A percentile compares a stretch with the other conserved stretches of the same genome.
phyloP scores from a whole-genome alignment of 2,888 invertebrate species.

The Tillus elongatus region DNA sequence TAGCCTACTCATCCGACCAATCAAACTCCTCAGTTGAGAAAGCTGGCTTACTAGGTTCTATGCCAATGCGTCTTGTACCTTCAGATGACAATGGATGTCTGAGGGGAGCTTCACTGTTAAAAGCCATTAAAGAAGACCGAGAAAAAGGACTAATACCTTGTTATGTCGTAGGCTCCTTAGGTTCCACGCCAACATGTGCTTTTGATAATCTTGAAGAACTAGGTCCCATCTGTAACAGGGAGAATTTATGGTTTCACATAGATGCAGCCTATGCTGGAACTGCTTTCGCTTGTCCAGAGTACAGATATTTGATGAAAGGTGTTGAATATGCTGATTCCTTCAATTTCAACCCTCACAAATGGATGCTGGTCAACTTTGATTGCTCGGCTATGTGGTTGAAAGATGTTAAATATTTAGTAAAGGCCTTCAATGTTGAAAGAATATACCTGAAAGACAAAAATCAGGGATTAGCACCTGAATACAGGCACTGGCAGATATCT shows the following conservation, averaged over 20 bases:
- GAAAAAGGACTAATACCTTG: constrained; percentile 79
- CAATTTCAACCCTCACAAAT: constrained; percentile 93
- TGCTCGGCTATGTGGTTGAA: constrained; percentile 91
- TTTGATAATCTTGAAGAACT: constrained; percentile 83
- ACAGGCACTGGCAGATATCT: constrained; percentile 81
- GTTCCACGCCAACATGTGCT: constrained; percentile 67
- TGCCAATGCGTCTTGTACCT: constrained; percentile 66
- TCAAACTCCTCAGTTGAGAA: constrained; percentile 88
- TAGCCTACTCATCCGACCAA: constrained; percentile 80
- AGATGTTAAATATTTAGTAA: constrained; percentile 69
- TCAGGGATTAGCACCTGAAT: constrained; percentile 51
- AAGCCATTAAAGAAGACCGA: constrained; percentile 68
- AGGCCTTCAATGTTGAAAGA: constrained; percentile 87
- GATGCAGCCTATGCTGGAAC: constrained; percentile 96
- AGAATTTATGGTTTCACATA: constrained; percentile 83
- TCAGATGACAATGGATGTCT: constrained; percentile 59
- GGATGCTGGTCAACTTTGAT: constrained; percentile 92
- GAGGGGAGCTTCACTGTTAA: constrained; percentile 55
- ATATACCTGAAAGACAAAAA: constrained; percentile 78
- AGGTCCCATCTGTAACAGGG: constrained; percentile 68
- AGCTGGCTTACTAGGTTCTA: constrained; percentile 69
- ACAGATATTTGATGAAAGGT: constrained; percentile 55
- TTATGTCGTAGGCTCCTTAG: constrained; percentile 63
- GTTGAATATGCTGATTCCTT: constrained; percentile 80
- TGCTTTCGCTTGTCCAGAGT: constrained; percentile 88